These are phyloP conservation scores for Aphidoletes aphidimyza DNA, from an alignment of 2,888 invertebrate species.

Conservation along the genomic window DNA sequence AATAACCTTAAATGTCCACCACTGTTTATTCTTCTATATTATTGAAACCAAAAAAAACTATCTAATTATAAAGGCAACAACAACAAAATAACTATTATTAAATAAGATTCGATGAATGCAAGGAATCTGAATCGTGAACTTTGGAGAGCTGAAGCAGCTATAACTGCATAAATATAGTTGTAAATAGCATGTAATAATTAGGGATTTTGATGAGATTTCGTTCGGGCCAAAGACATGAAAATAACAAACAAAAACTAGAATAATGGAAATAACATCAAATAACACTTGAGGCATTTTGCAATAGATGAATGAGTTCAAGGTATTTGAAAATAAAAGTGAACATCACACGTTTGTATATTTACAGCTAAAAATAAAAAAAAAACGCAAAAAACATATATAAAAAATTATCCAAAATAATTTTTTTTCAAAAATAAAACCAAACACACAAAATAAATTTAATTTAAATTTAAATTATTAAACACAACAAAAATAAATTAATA, in stretches of 20 bases:
- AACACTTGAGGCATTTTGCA: too few relatives aligned
- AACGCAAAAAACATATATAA: neutral
- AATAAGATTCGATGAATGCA: neutral
- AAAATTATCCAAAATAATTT: neutral
- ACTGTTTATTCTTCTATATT: neutral
- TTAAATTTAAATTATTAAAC: too few relatives aligned
- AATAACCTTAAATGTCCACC: slow-evolving; percentile 38
- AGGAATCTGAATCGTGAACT: neutral
- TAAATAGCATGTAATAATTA: neutral
- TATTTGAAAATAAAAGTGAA: neutral
- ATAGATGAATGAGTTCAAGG: too few relatives aligned
- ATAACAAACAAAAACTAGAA: too few relatives aligned
- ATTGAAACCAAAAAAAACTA: too few relatives aligned
- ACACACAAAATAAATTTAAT: neutral
- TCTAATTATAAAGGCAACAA: neutral
- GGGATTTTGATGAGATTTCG: neutral
- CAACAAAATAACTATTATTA: neutral
- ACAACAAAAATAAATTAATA: too few relatives aligned
- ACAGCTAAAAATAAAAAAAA: neutral
- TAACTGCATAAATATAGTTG: neutral
- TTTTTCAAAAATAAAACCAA: neutral
- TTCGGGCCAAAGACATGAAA: neutral
- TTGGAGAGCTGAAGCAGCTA: too few relatives aligned
- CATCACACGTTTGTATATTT: neutral
- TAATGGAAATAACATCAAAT: too few relatives aligned